phyloP scores from a whole-genome alignment of 2,797 vertebrate genomes.

The Acestrorhynchus altus region DNA sequence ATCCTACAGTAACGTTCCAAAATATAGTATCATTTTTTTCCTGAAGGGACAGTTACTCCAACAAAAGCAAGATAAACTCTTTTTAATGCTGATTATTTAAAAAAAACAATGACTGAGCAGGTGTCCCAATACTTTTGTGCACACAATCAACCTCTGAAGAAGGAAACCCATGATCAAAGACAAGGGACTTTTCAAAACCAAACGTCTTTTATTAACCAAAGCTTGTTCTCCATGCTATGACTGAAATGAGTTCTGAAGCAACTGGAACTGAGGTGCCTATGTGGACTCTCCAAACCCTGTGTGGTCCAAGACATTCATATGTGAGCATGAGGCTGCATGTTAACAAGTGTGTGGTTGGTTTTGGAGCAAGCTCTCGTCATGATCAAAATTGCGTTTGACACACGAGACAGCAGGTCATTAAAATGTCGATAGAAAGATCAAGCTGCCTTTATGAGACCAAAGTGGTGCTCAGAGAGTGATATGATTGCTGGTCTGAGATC shows the following conservation, averaged over 20 bases:
- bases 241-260: neutral
- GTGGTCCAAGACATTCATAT: conserved; percentile 1
- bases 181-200: neutral
- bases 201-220: no score
- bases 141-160: no score
- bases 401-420: conserved; percentile 43
- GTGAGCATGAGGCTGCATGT: conserved; percentile 1
- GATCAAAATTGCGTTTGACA: conserved; percentile 50
- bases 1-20: no score
- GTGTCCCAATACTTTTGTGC: no score
- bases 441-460: conserved; percentile 26
- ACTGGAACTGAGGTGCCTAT: conserved; percentile 4
- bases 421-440: conserved; percentile 40
- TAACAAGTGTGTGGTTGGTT: conserved; percentile 2
- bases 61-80: no score
- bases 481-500: conserved; percentile 25
- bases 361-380: conserved; percentile 3
- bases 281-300: conserved; percentile 28
- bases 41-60: no score
- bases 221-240: neutral
- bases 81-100: no score
- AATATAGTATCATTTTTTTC: no score
- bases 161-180: neutral
- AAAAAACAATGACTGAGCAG: no score
- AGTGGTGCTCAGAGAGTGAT: conserved; percentile 11